Conservation (phyloP, 2,113 vertebrate genomes). For the Pomatorhinus ruficollis region DNA sequence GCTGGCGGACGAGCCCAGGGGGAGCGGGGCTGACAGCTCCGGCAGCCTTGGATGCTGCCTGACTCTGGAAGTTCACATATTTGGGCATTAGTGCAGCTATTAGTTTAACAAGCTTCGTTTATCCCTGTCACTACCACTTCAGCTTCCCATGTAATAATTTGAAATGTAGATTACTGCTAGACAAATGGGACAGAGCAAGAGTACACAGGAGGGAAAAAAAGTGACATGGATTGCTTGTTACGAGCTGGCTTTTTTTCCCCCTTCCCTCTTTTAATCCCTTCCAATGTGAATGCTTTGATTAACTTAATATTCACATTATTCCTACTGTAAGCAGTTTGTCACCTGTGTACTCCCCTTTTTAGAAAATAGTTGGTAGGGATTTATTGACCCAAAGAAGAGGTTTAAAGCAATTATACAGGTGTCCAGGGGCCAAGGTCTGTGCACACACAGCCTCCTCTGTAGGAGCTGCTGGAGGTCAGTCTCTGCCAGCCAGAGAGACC, state of each 20-base stretch:
- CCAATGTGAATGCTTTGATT: conserved; percentile 72
- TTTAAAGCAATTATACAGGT: not conserved
- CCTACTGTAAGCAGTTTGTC: conserved; percentile 69
- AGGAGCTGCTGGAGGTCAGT: not conserved
- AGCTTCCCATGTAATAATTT: conserved; percentile 90
- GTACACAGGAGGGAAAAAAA: conserved; percentile 76
- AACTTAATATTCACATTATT: conserved; percentile 82
- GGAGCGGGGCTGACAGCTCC: conserved; percentile 87
- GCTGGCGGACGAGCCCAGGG: conserved; percentile 92
- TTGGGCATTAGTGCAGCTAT: conserved; percentile 96
- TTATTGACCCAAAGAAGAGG: not conserved
- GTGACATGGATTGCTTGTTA: conserved; percentile 82
- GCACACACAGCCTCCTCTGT: not conserved
- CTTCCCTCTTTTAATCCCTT: conserved; percentile 61
- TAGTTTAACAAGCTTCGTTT: conserved; percentile 98
- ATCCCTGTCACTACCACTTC: conserved; percentile 92
- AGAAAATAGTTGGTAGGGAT: not conserved
- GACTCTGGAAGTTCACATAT: conserved; percentile 88
- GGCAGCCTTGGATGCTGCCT: conserved; percentile 83
- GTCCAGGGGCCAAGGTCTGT: not conserved
- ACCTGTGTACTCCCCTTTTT: conserved; percentile 29
- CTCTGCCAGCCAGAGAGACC: not conserved
- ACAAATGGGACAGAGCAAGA: conserved; percentile 85
- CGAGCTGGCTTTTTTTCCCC: conserved; percentile 39
- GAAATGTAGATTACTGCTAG: conserved; percentile 91